Percentiles rank a stretch among this genome's conserved stretches.
These are phyloP conservation scores for Apis florea DNA, from an alignment of 1,140 invertebrate species.

Conservation along the genomic window DNA sequence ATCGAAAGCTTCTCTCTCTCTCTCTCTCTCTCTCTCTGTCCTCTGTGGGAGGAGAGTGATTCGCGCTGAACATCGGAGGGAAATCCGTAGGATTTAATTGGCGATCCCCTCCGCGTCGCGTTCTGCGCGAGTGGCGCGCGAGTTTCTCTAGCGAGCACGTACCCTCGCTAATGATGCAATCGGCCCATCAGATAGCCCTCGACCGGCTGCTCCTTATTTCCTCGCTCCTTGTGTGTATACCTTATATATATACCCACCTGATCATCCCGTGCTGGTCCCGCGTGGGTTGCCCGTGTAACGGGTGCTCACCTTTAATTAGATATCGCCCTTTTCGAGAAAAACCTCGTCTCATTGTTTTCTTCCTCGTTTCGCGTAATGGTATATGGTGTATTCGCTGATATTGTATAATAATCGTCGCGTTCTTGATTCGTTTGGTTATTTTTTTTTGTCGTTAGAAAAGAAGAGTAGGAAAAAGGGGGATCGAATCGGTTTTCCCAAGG, in stretches of 20 bases:
- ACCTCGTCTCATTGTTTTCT: not conserved
- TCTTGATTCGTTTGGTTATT: too few relatives aligned
- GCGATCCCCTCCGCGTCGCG: constrained; percentile 18
- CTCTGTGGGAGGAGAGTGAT: not conserved
- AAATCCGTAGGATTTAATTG: constrained; percentile 63
- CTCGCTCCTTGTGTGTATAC: constrained; percentile 51
- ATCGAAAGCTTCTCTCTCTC: not conserved
- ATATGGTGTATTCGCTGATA: too few relatives aligned
- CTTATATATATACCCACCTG: constrained; percentile 68
- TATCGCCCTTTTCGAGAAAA: not conserved
- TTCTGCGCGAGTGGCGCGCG: constrained; percentile 8
- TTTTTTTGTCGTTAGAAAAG: too few relatives aligned
- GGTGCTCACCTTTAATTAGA: constrained; percentile 45
- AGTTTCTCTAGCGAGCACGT: constrained; percentile 58
- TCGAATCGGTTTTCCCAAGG: too few relatives aligned
- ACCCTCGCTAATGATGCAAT: constrained; percentile 71
- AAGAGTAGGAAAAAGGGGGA: too few relatives aligned
- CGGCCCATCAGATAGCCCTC: constrained; percentile 67
- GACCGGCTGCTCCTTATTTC: constrained; percentile 56
- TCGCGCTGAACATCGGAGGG: constrained; percentile 51
- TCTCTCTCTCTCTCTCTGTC: not conserved
- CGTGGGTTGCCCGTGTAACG: constrained; percentile 65
- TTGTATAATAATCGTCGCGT: too few relatives aligned
- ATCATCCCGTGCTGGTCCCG: constrained; percentile 55
- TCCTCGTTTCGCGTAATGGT: not conserved